Base-by-base conservation (phyloP, 2,888 invertebrate species). In the Dorcus parallelipipedus region DNA sequence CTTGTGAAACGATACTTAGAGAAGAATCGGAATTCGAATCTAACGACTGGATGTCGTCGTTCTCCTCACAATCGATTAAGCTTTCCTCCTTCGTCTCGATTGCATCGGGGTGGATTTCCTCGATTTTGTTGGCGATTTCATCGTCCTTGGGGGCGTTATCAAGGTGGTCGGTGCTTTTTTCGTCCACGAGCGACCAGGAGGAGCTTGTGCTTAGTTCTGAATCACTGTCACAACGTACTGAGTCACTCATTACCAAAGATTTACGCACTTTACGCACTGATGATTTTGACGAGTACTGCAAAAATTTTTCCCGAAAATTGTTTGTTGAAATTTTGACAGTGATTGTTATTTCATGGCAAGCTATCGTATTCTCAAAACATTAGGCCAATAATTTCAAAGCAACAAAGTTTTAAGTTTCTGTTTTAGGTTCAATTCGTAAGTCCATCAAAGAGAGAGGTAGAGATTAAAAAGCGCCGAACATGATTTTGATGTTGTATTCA, bases 131-230 rank as follows among this genome's bases (percentile, higher is more conserved):
- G 14, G 39, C 14, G 2, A 43, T 26, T 43, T 42, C 48, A 33
- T 50, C 10, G 49, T 50, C 48, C 9, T 49, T 38, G 26, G 38
- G 53, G 48, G 10, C 9, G 33, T 33, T n/a, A 7, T 39, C 40
- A 39, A 23, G 6, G 20, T 48, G 8, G 23, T 23, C 38, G 17
- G n/a, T 14, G 14, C 7, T 17, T 8, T 52, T 49, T 43, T 64
- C 66, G 14, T 66, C 67, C n/a, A 72, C 52, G 23, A 72, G 61
- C 23, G 71, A 73, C 75, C 75, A 75, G 23, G 75, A 74, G 26
- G 71, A 71, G 53, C 67, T 65, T 43, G 68, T 67, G 56, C 70
- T 70, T 41, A 71, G 43, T 53, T 73, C 73, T 38, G 71, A 68
- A 51, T 70, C 72, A 56, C 69, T 70, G 14, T 67, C 67, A 33